Base-by-base conservation (phyloP, 2,113 vertebrate genomes). In the Tyrannus savana region DNA sequence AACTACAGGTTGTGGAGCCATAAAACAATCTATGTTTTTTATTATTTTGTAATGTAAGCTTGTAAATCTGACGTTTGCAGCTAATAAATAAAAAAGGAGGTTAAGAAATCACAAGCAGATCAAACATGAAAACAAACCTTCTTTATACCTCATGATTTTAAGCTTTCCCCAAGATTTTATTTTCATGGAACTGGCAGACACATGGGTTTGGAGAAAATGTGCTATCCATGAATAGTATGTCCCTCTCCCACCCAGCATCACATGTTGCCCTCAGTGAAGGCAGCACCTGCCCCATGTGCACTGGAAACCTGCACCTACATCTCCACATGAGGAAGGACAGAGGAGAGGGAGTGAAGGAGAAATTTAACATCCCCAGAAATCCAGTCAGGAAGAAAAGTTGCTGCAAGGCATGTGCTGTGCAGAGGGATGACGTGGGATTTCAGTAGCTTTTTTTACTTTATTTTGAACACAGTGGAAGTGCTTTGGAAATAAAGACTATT, bases 161-260 rank as follows among this genome's bases (percentile, higher is more conserved):
- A 84, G 44, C 1, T 41, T 52, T 39, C 27, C 25, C 52, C 23
- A 12, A 41, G 44, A 39, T 64, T 81, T 62, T 80, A 42, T 64
- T 81, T 66, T 80, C 5, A 5, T n/a, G 24, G 28, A 78, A 14
- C 27, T 47, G 23, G 47, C 47, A 49, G 49, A 16, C 4, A 4
- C 27, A 16, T 1, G 30, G 25, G 7, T 67, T 62, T 71, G 67
- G 25, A 37, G 39, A 53, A 63, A 76, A 76, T 28, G 4, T 7
- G 2, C 5, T 19, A 0, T 2, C 4, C 33, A 44, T 4, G 47
- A 62, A 17, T 7, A 25, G 9, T 15, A 39, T 4, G 0, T n/a
- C 31, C 37, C 19, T 92, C 44, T 88, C 19, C 18, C 39, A 72
- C 7, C 14, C 59, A 71, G 10, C 16, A 23, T 6, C 44, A 9